Base-by-base conservation (phyloP, 2,797 vertebrate genomes). In the Sebastes diaconus region DNA sequence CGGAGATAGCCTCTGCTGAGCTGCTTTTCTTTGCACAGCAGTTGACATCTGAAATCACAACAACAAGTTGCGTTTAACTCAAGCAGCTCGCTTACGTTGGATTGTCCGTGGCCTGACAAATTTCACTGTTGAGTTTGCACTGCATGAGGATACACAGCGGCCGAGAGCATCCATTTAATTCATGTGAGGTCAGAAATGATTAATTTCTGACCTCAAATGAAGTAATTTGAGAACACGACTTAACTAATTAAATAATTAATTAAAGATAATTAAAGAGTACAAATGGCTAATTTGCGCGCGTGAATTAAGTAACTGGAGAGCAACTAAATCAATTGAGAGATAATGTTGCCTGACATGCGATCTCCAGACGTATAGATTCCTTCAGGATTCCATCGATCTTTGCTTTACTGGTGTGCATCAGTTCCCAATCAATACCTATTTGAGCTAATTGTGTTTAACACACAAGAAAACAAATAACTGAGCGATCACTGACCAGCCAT, bases 361-460 rank as follows among this genome's bases (percentile, higher is more conserved):
- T 36, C 8, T 46, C 4, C 46, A 70, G 58, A 52, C 27, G 20
- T 75, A 3, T 3, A 2, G 36, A 36, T 69, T 42, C 6, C 18
- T 22, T 16, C 8, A 34, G 8, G n/a, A 52, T 6, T 39, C 30
- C 20, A 73, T 73, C 10, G 29, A 4, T 64, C 34, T 42, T 24
- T 54, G 24, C 14, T 46, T 36, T 8, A 72, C 42, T 72, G 64
- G 16, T 34, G 36, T 66, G 71, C 32, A 68, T 79, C 42, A 9
- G 39, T 18, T n/a, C 42, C 12, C 25, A 46, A 42, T 81, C 75
- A 67, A 81, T 79, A 70, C 60, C 32, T 10, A 27, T 61, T 70
- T 73, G 18, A 70, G 34, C 4, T 77, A 63, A 74, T 55, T 63
- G 69, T 71, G 66, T 67, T 77, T 39, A 39, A 50, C 27, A 36